Percentiles rank a stretch among this genome's conserved stretches.
These are phyloP conservation scores for Eucidaris tribuloides DNA, from an alignment of 35 echinoderm and acorn worm genomes.

Conservation along the genomic window DNA sequence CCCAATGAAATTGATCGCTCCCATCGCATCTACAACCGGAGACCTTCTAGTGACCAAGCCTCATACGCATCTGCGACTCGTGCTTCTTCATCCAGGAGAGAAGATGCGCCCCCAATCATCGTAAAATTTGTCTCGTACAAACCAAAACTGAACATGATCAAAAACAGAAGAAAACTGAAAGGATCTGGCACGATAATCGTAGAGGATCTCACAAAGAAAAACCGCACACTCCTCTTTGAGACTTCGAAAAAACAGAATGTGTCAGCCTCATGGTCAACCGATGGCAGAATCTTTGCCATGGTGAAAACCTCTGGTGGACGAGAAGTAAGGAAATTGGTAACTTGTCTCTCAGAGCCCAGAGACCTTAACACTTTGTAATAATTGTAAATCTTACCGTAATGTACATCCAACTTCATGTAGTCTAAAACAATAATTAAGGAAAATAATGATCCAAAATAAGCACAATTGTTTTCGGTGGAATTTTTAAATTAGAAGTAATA, in stretches of 20 bases:
- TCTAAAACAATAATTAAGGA: no score
- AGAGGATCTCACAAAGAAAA: constrained; percentile 18
- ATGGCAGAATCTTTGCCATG: constrained; percentile 6
- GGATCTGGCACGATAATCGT: constrained; percentile 5
- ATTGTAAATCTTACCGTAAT: no score
- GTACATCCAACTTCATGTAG: no score
- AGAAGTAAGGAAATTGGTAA: neutral
- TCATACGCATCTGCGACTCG: no score
- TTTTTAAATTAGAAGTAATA: no score
- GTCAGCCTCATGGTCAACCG: neutral
- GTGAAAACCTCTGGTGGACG: neutral
- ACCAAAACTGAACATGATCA: neutral
- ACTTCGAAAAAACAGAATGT: neutral
- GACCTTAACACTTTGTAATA: neutral
- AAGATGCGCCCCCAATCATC: no score
- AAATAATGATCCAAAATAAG: no score
- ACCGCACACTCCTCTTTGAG: neutral
- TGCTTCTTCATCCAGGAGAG: no score
- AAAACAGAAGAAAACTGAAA: constrained; percentile 22
- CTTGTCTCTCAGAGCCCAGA: neutral
- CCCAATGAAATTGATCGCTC: no score
- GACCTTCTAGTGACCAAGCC: no score
- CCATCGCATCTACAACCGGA: no score
- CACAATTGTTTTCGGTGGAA: no score
- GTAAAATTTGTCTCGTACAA: constrained; percentile 18